These are phyloP conservation scores for Mamestra brassicae DNA, from an alignment of 2,888 invertebrate genomes.

Conservation along the genomic window DNA sequence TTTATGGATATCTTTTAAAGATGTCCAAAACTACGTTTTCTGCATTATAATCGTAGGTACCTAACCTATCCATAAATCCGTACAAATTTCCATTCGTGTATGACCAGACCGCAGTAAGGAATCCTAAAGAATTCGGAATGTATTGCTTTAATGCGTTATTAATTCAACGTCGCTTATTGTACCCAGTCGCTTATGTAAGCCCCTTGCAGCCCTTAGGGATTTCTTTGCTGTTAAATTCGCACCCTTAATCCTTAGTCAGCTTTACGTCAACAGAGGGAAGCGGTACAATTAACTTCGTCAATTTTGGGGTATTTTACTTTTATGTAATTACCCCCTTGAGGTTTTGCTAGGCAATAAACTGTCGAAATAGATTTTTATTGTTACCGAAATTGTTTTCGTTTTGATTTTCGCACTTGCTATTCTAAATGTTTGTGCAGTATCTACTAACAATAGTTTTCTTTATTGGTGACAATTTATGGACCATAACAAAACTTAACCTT, in stretches of 20 bases:
- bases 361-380: background rate
- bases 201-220: background rate
- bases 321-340: constrained; percentile 3
- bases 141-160: background rate
- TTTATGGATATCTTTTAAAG: too few species aligned
- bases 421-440: background rate
- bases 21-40: too few species aligned
- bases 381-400: too few species aligned
- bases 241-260: constrained; percentile 17
- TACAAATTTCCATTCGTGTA: background rate
- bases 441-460: background rate
- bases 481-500: too few species aligned
- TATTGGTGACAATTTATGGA: background rate
- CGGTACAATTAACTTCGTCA: background rate
- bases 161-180: constrained; percentile 1
- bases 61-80: background rate
- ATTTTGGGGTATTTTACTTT: constrained; percentile 2
- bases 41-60: background rate
- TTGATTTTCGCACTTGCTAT: too few species aligned
- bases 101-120: background rate
- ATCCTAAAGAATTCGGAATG: background rate
- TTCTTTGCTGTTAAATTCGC: constrained; percentile 7
- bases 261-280: constrained; percentile 8
- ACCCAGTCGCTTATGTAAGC: background rate
- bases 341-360: too few species aligned